Evolutionary conservation across 2,113 vertebrate genomes (phyloP).

Genomic region (Illadopsis cleaveri): DNA sequence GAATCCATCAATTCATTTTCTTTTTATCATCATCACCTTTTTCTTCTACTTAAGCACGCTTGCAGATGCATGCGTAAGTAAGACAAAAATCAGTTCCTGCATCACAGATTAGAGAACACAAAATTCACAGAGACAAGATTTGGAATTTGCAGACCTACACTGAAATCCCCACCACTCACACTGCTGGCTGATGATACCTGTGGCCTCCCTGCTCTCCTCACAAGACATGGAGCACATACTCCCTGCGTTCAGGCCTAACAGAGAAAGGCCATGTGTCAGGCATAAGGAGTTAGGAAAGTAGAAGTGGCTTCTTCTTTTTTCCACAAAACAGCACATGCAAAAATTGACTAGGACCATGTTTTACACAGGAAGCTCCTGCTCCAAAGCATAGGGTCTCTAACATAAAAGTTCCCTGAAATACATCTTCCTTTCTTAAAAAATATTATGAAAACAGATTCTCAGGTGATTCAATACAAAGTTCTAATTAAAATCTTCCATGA

Average conservation of each 20-base stretch:
- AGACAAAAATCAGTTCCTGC: not conserved
- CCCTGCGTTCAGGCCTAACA: not conserved
- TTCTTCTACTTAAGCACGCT: not conserved
- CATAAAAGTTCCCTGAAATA: not conserved
- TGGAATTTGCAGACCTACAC: not conserved
- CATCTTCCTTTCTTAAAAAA: not conserved
- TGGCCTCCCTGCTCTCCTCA: not conserved
- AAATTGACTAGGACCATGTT: not conserved
- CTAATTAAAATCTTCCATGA: not conserved
- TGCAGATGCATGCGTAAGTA: not conserved
- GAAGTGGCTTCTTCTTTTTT: not conserved
- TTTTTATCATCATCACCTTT: not conserved
- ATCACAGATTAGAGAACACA: not conserved
- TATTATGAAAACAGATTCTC: not conserved
- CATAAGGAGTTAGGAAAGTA: not conserved
- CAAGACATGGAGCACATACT: not conserved
- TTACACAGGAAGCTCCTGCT: not conserved
- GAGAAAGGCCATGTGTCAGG: not conserved
- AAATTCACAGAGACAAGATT: not conserved
- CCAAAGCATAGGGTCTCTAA: not conserved
- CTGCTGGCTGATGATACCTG: not conserved
- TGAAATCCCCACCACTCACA: not conserved
- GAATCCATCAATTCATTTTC: not conserved
- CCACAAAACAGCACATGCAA: not conserved
- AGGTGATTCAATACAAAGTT: not conserved